Base-by-base conservation (phyloP, 2,113 vertebrate species). In the Rhinolophus sinicus region DNA sequence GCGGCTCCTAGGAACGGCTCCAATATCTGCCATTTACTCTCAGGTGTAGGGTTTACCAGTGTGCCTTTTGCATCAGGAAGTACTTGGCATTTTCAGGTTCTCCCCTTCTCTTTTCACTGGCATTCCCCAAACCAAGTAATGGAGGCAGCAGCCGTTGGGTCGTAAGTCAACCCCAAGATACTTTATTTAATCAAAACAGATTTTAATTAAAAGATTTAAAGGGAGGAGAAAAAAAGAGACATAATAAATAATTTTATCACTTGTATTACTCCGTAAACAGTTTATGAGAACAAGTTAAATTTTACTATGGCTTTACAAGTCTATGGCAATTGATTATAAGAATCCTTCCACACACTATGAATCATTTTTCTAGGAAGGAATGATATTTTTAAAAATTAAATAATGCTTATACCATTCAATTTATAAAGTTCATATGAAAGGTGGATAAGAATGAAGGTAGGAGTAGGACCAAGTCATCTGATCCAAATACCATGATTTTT, bases 281-380 rank as follows among this genome's bases (percentile, higher is more conserved):
- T 75, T 95, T 96, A n/a, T 80, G 75, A 89, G 26, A 94, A 44
- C 26, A 80, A 94, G 24, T 77, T 67, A 96, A 93, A 86, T 77
- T 96, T 87, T 62, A 90, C 65, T 56, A 54, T 72, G 58, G 40
- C 18, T 90, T 84, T 78, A 72, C 24, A 75, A 91, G 40, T 9
- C 44, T 65, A 50, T 70, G 22, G 30, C 15, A 94, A 94, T 96
- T 90, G 69, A 82, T 83, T 78, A 1, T 44, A 90, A 94, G 30
- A 81, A 56, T 60, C 1, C 38, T 62, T 85, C 70, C 16, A 76
- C 1, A 76, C 1, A 44, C 21, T 81, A 60, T 60, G 12, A 93
- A 64, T 73, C 16, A 78, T 19, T 93, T 95, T 87, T 64, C 18
- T 56, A 82, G 7, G 28, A 58, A 64, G 5, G 3, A 93, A 80